Base-by-base conservation (phyloP, 2,113 vertebrate species). In the Callipepla californica region DNA sequence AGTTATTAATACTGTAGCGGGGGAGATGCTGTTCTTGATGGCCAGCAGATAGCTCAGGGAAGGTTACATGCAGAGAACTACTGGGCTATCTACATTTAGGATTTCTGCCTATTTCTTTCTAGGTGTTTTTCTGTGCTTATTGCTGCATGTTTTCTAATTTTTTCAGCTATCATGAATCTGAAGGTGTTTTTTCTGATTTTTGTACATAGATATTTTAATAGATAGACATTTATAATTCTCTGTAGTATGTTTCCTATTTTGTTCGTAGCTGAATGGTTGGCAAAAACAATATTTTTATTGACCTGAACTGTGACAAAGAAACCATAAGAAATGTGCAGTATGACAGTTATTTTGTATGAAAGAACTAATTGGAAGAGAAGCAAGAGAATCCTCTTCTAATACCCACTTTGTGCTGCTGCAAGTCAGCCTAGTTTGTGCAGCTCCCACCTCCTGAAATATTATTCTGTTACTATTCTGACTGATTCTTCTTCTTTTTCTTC, bases 331-430 rank as follows among this genome's bases (percentile, higher is more conserved):
- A 95, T 66, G 94, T 95, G 93, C 58, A 58, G 66, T 63, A 62
- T 96, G 90, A 80, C 45, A 95, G 89, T 96, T 96, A 95, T 88
- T 97, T 96, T 96, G 48, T 72, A 91, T 80, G 87, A 94, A 89
- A 87, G 57, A 95, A 96, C 89, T 94, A 95, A 53, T 93, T 85
- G 58, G 63, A 72, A 42, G 16, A 70, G 72, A 85, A 89, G 81
- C 7, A 16, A 38, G 62, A 80, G 42, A 91, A 68, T 79, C 78
- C 69, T 96, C 73, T 82, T 94, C 67, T 58, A 75, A 95, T 95
- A 92, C 75, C 69, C 95, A 68, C 92, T 93, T 96, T 85, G 61
- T 93, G 88, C 82, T 94, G 32, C 48, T 81, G 38, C 66, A 95
- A 97, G 83, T 61, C 94, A 96, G 78, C 45, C 42, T 20, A 4